Percentiles rank a stretch among this genome's conserved stretches.
Conservation (phyloP, 2,888 invertebrate species). For the Tipula lateralis region DNA sequence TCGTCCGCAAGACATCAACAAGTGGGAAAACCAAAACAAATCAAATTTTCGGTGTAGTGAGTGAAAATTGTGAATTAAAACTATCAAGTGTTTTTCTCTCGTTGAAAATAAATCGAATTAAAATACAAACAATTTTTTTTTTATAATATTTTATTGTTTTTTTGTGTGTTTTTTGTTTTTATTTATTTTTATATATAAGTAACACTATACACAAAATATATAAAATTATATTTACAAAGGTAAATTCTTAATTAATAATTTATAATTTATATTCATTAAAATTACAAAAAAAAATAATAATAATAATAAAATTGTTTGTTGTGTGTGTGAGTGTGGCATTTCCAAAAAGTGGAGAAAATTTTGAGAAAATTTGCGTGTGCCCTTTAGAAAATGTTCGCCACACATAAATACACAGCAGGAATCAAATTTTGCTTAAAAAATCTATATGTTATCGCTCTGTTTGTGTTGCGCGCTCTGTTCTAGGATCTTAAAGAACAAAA, state of each 20-base stretch:
- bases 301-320: not conserved
- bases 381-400: not conserved
- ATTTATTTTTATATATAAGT: not conserved
- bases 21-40: constrained; percentile 15
- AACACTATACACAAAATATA: constrained; percentile 29
- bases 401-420: not conserved
- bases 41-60: not conserved
- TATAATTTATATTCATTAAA: constrained; percentile 19
- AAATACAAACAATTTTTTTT: not conserved
- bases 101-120: not conserved
- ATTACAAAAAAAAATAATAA: not conserved
- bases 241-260: constrained; percentile 27
- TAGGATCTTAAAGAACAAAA: not conserved
- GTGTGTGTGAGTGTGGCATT: not conserved
- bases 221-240: constrained; percentile 28
- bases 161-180: not conserved
- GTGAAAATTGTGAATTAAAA: not conserved
- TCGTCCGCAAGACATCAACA: not conserved
- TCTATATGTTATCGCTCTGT: not conserved
- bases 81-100: not conserved
- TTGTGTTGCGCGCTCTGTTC: not conserved
- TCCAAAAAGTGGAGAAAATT: not conserved
- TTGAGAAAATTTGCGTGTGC: not conserved
- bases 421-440: constrained; percentile 24
- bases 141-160: not conserved